phyloP scores from a whole-genome alignment of 2,888 invertebrate genomes.

The Caenorhabditis imperialis region DNA sequence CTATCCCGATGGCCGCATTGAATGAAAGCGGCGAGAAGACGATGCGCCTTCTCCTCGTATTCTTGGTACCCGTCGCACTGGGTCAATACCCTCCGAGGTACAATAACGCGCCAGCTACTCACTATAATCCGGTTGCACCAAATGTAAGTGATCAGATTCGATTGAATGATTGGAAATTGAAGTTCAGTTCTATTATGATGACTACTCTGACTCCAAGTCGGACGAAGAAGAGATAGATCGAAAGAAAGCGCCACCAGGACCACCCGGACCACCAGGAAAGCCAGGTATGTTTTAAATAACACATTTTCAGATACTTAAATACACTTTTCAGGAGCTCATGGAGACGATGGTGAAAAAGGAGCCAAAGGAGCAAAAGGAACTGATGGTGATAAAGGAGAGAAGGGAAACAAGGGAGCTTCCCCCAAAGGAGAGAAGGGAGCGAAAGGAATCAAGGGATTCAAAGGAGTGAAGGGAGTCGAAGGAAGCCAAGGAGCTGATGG shows the following conservation, averaged over 20 bases:
- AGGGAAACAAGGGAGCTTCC: background rate
- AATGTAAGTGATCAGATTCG: background rate
- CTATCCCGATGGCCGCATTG: background rate
- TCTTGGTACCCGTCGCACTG: slow-evolving; percentile 1
- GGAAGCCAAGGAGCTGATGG: slow-evolving; percentile 32
- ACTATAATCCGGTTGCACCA: background rate
- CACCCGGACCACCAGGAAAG: slow-evolving; percentile 2
- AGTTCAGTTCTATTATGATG: background rate
- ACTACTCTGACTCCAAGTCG: background rate
- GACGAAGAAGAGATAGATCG: slow-evolving; percentile 13
- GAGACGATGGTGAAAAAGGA: background rate
- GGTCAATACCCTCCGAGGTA: background rate
- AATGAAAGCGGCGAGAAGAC: background rate
- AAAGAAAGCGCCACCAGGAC: slow-evolving; percentile 21
- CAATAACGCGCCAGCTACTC: background rate
- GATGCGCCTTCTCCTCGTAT: slow-evolving; percentile 4
- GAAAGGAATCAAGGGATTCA: background rate
- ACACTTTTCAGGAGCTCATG: background rate
- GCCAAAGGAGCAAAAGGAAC: slow-evolving; percentile 19
- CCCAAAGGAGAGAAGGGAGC: background rate
- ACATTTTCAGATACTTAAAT: too few species aligned
- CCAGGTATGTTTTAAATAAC: background rate
- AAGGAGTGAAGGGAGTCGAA: slow-evolving; percentile 28
- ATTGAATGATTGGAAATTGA: too few species aligned
- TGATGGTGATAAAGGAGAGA: slow-evolving; percentile 14